Base-by-base conservation (phyloP, 2,888 invertebrate species). In the Diloba caeruleocephala region DNA sequence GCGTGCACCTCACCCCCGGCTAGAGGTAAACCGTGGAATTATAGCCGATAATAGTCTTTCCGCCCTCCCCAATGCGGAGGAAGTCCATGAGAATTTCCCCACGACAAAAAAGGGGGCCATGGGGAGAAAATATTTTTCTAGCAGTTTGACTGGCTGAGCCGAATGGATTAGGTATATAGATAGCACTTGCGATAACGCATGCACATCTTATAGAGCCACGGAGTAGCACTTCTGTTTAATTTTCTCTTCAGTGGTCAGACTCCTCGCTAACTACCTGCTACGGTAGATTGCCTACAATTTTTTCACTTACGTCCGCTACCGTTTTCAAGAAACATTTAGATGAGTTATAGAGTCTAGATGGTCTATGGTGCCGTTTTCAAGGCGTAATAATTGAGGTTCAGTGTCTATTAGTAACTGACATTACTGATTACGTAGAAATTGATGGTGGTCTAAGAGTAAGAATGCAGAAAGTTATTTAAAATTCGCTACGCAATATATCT, bases 221-320 rank as follows among this genome's bases (percentile, higher is more conserved):
- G 2, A 21, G 21, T 21, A 21, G 6, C 6, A 1, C 21, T 21
- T 21, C 21, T 21, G 21, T 7, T n/a, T n/a, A 21, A 5, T 0
- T 7, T 0, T 0, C 31, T 59, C 13, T 17, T 5, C n/a, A 25
- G 0, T 9, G 28, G 1, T 34, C 14, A 34, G 21, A 19, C 48
- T 51, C 41, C 53, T 56, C 34, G 29, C 54, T 57, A 50, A 53
- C 61, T 67, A 69, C 56, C 58, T 36, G 61, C 48, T 67, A 46
- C 45, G 38, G 38, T 38, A 60, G 62, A 70, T 72, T 63, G 62
- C 59, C 46, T 48, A 55, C 62, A 19, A 61, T 62, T 69, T 76
- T 72, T 71, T 72, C 60, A 63, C 50, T 63, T 48, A 53, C 61
- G 41, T 67, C 46, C 39, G 58, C 69, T 70, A 74, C 68, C 61